These are phyloP conservation scores for Rhabdomys dilectus DNA, from an alignment of 2,113 vertebrate species.

Conservation along the genomic window DNA sequence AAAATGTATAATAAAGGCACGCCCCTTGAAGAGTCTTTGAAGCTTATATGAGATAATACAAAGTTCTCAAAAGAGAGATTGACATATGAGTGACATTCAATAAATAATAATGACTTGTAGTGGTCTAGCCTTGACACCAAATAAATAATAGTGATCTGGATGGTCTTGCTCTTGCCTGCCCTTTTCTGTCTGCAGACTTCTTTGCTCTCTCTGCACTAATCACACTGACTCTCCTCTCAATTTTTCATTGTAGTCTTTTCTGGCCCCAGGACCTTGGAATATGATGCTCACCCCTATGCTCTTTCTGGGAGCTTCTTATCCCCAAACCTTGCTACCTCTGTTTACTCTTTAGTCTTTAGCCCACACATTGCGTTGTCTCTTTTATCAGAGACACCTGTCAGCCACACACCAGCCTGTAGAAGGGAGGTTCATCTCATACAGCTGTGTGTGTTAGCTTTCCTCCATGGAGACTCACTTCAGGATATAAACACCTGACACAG, in stretches of 20 bases:
- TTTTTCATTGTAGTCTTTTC: neutral
- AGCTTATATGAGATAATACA: neutral
- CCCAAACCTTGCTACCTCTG: neutral
- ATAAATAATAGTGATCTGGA: neutral
- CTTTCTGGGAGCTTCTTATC: neutral
- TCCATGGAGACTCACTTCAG: neutral
- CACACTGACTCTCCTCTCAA: neutral
- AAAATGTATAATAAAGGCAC: neutral
- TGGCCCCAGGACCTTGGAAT: neutral
- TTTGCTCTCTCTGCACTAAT: neutral
- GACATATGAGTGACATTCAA: neutral
- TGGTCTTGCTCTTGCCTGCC: neutral
- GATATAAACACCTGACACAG: neutral
- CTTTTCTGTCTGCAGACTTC: neutral
- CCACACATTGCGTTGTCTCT: neutral
- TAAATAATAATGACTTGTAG: neutral
- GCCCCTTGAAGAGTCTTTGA: conserved; percentile 25
- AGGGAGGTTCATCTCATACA: fast-evolving
- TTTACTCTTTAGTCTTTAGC: neutral
- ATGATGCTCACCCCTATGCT: neutral
- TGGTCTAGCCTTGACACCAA: neutral
- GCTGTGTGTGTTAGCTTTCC: neutral
- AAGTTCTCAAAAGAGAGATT: conserved; percentile 22
- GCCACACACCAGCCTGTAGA: neutral
- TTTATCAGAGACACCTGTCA: neutral